Evolutionary conservation across 2,113 vertebrate genomes (phyloP), one percentile per base, ranked within the genome.

Genomic region (Corythoichthys haematopterus): DNA sequence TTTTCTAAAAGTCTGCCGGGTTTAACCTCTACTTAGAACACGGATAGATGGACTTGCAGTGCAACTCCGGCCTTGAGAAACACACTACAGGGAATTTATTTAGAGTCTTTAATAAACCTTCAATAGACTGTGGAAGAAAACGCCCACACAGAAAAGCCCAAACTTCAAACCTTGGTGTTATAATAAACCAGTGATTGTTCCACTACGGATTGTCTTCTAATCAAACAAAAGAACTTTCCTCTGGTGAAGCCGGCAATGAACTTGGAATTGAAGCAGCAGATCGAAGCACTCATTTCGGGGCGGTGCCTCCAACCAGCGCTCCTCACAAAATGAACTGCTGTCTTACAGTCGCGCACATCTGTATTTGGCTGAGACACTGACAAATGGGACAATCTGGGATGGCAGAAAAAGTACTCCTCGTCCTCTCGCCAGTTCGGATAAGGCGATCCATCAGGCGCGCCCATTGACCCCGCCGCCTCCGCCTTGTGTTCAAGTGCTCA

Each of bases 381-480:
- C 87, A 85, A 89, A 92, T 92, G 85, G 85, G 53, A 84, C 72
- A 80, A 81, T 87, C 72, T 78, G 76, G 85, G 85, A 90, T 78
- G 80, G 87, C 80, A 82, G 83, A 85, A 88, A 89, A 90, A 91
- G 82, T 86, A 86, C 80, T 86, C 60, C 70, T 70, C 80, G 80
- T 87, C 80, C 81, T 79, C 78, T 75, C 58, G 64, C 75, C 72
- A 73, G 72, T 74, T 81, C 74, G 79, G 84, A 79, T 77, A 85
- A 85, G 86, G 80, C 80, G 69, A 91, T 92, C 83, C 80, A 85
- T 89, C 90, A 90, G 80, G 50, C 72, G 59, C 59, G 62, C 48
- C 76, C 16, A 57, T 64, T 64, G 69, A 81, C 71, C 77, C 77
- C 64, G 52, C 50, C 69, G 71, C 62, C 65, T 83, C 67, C 80